Conservation (phyloP, 2,797 vertebrate species). For the Oreonectes daqikongensis region DNA sequence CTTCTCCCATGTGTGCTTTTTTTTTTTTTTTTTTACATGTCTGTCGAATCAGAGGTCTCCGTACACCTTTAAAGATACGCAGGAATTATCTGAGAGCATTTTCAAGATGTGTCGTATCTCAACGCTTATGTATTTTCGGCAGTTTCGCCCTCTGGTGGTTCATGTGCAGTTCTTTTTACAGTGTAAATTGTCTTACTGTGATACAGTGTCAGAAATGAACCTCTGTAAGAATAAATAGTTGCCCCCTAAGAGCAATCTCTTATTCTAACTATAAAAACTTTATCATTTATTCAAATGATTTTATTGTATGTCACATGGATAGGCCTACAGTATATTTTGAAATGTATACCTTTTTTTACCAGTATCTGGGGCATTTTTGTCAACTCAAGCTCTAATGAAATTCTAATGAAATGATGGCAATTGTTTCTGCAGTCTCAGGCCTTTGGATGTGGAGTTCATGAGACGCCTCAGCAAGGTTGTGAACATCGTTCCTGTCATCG, state of each 20-base stretch:
- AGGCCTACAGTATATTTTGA: no score
- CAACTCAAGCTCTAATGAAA: not conserved
- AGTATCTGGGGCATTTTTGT: not conserved
- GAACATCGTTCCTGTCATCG: slow-evolving; percentile 96
- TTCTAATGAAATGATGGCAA: not conserved
- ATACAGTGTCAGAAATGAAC: not conserved
- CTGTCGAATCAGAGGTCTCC: not conserved
- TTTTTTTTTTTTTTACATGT: not conserved
- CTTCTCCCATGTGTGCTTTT: slow-evolving; percentile 1
- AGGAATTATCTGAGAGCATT: not conserved
- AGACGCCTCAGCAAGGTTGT: slow-evolving; percentile 97
- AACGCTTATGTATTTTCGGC: not conserved
- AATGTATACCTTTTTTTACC: no score
- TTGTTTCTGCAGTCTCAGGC: slow-evolving; percentile 81
- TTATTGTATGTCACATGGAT: no score
- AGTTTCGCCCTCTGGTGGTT: slow-evolving; percentile 32
- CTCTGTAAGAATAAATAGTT: no score
- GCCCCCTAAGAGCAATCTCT: no score
- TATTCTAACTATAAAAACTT: not conserved
- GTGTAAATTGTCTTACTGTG: not conserved
- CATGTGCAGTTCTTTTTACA: not conserved
- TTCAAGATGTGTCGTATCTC: not conserved
- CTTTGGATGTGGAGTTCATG: slow-evolving; percentile 97
- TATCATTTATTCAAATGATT: not conserved
- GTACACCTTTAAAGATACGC: not conserved